Conservation (phyloP, 2,888 invertebrate species). For the Mythimna pallens region DNA sequence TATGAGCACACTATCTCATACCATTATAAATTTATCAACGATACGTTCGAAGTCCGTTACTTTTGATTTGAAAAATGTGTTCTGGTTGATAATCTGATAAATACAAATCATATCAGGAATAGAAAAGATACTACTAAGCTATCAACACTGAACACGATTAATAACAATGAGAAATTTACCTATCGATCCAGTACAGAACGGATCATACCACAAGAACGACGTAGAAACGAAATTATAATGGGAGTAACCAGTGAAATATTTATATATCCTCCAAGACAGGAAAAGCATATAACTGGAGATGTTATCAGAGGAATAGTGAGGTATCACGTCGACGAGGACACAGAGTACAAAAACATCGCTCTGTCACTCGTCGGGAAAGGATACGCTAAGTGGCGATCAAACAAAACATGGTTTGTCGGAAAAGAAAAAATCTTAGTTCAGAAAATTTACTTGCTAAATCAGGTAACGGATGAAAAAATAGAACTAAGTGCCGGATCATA, state of each 20-base stretch:
- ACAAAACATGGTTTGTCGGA: background rate
- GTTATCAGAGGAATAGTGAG: constrained; percentile 60
- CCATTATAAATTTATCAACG: too few species aligned
- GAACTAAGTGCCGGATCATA: constrained; percentile 24
- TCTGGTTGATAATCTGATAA: constrained; percentile 17
- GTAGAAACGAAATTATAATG: constrained; percentile 50
- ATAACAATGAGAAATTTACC: background rate
- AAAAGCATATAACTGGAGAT: constrained; percentile 54
- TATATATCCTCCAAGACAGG: constrained; percentile 49
- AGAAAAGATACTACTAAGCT: too few species aligned
- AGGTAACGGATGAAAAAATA: background rate
- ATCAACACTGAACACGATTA: background rate
- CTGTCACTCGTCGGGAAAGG: constrained; percentile 63
- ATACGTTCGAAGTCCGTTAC: background rate
- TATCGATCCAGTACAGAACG: constrained; percentile 8
- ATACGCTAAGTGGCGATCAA: constrained; percentile 28
- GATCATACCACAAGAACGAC: background rate
- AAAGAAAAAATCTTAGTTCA: constrained; percentile 18
- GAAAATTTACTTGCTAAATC: constrained; percentile 28
- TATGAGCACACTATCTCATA: too few species aligned
- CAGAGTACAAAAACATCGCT: constrained; percentile 57
- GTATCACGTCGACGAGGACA: constrained; percentile 59
- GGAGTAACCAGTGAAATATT: constrained; percentile 66
- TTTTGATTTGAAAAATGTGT: background rate
- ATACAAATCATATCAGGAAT: background rate